Conservation (phyloP, 2,888 invertebrate species). For the Noctua janthe region DNA sequence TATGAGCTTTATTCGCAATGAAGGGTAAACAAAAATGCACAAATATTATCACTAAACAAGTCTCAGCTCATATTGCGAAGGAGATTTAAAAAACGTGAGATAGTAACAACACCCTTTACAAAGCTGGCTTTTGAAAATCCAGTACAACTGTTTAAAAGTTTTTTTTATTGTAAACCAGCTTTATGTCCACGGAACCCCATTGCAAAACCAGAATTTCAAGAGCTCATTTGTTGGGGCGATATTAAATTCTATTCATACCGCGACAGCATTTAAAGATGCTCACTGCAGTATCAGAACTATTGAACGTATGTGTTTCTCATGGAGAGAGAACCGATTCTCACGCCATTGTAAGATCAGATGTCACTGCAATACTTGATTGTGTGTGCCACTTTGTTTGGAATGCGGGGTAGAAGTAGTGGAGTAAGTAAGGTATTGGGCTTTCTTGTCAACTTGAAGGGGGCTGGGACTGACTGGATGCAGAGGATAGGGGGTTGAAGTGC, state of each 20-base stretch:
- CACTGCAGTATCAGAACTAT: slow-evolving; percentile 47
- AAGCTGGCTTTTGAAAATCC: background rate
- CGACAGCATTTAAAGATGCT: slow-evolving; percentile 52
- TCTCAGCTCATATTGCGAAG: background rate
- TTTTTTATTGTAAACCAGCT: background rate
- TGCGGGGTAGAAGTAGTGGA: slow-evolving; percentile 3
- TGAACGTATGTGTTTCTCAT: slow-evolving; percentile 54
- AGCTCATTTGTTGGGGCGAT: slow-evolving; percentile 59
- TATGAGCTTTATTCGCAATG: no score
- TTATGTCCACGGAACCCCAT: slow-evolving; percentile 37
- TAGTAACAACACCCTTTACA: background rate
- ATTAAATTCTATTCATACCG: slow-evolving; percentile 63
- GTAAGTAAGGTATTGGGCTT: background rate
- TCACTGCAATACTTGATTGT: slow-evolving; percentile 65
- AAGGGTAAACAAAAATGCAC: background rate
- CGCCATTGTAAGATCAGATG: slow-evolving; percentile 62
- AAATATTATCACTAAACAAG: background rate
- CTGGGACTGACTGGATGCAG: background rate
- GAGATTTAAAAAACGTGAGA: background rate
- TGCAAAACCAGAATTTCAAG: slow-evolving; percentile 12
- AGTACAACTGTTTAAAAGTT: background rate
- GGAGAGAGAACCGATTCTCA: slow-evolving; percentile 67
- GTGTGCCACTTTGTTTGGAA: slow-evolving; percentile 42
- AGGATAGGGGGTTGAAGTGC: background rate
- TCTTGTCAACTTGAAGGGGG: background rate